Percentiles rank a stretch among this genome's conserved stretches.
Evolutionary conservation across 2,113 vertebrate species (phyloP).

Genomic region (Carollia perspicillata): DNA sequence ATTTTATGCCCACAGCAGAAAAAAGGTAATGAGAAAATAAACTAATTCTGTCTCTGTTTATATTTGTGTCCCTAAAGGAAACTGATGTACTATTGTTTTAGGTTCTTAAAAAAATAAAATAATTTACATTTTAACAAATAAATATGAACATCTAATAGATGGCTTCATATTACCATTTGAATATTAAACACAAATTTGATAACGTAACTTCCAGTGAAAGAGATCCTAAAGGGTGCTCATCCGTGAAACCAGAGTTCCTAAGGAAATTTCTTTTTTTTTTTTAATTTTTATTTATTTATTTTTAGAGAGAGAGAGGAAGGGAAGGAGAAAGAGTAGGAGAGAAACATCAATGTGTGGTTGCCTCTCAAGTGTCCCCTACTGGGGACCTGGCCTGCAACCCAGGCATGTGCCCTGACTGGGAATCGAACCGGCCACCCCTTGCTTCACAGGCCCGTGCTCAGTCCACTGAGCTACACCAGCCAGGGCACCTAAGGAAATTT

Average conservation of each 20-base stretch:
- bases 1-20: not conserved
- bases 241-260: not conserved
- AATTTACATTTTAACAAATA: slow-evolving; percentile 17
- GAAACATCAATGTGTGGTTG: too few species aligned
- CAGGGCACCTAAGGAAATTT: not conserved
- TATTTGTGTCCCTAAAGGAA: not conserved
- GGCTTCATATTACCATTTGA: not conserved
- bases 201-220: slow-evolving; percentile 6
- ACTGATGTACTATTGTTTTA: not conserved
- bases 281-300: too few species aligned
- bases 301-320: too few species aligned
- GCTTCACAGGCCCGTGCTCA: too few species aligned
- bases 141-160: not conserved
- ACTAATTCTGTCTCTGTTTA: slow-evolving; percentile 29
- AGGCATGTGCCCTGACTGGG: too few species aligned
- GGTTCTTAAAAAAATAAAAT: slow-evolving; percentile 5
- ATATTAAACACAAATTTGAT: not conserved
- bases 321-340: too few species aligned
- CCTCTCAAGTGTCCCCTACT: too few species aligned
- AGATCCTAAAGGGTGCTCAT: not conserved
- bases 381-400: too few species aligned
- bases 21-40: slow-evolving; percentile 11
- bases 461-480: too few species aligned
- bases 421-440: too few species aligned
- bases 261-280: not conserved